A percentile compares a stretch with the other conserved stretches of the same genome.
These are phyloP conservation scores for Lepidothrix coronata DNA, from an alignment of 2,113 vertebrate genomes.

Conservation along the genomic window DNA sequence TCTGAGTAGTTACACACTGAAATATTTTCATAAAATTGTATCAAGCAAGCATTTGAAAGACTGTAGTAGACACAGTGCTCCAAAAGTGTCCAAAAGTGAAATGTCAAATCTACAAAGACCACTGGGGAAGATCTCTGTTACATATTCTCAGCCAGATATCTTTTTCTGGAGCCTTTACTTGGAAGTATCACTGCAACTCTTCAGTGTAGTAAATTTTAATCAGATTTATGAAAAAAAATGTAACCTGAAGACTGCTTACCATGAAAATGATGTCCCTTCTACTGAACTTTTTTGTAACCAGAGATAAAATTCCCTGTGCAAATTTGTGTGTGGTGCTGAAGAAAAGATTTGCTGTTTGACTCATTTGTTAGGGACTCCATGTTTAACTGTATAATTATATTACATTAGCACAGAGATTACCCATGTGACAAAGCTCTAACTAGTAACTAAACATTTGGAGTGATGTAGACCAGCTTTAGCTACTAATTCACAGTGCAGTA, in stretches of 20 bases:
- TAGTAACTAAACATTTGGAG: neutral
- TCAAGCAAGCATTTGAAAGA: neutral
- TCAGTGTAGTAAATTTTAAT: neutral
- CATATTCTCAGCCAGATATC: neutral
- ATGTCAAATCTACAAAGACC: neutral
- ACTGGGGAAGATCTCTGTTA: neutral
- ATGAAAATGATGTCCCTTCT: neutral
- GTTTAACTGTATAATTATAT: neutral
- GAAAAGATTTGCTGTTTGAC: neutral
- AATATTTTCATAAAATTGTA: neutral
- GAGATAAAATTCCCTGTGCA: neutral
- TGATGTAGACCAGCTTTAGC: neutral
- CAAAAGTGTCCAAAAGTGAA: neutral
- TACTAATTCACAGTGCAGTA: neutral
- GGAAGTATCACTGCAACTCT: neutral
- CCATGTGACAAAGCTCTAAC: neutral
- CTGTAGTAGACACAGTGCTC: neutral
- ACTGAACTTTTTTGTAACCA: neutral
- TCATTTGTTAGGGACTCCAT: neutral
- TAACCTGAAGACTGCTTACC: neutral
- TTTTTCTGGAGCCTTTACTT: neutral
- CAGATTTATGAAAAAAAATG: neutral
- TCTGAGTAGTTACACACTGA: neutral
- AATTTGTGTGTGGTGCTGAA: neutral
- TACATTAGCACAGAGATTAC: neutral